Conservation (phyloP, 2,888 invertebrate genomes). For the Andrena hattorfiana region DNA sequence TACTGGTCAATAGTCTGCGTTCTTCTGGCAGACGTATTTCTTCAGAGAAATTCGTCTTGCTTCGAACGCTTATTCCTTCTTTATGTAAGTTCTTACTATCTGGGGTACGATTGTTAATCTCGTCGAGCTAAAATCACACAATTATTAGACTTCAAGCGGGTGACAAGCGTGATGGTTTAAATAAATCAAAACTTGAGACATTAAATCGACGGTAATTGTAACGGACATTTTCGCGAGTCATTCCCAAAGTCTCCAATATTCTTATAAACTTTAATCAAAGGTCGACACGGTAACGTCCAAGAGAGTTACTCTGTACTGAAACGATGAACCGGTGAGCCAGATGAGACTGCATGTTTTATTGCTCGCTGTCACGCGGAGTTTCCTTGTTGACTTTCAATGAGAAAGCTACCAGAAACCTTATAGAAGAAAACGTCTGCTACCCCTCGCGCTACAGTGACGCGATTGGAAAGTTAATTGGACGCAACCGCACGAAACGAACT, state of each 20-base stretch:
- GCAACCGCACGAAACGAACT: slow-evolving; percentile 42
- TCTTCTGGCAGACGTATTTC: background rate
- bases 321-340: slow-evolving; percentile 10
- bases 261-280: slow-evolving; percentile 37
- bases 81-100: background rate
- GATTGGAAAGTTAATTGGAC: slow-evolving; percentile 51
- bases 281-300: background rate
- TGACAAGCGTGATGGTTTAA: too few relatives aligned
- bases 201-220: background rate
- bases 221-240: background rate
- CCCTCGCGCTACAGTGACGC: slow-evolving; percentile 9
- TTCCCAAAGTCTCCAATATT: background rate
- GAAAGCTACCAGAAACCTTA: slow-evolving; percentile 24
- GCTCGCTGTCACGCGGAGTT: slow-evolving; percentile 25
- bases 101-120: too few relatives aligned
- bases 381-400: slow-evolving; percentile 27
- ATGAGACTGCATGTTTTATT: slow-evolving; percentile 41
- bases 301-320: slow-evolving; percentile 4
- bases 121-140: background rate
- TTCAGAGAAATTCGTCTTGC: background rate
- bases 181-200: too few relatives aligned
- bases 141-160: background rate
- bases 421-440: background rate
- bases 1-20: background rate
- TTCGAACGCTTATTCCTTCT: background rate